A percentile compares a stretch with the other conserved stretches of the same genome.
These are phyloP conservation scores for Patagioenas fasciata DNA, from an alignment of 2,113 vertebrate species.

Conservation along the genomic window DNA sequence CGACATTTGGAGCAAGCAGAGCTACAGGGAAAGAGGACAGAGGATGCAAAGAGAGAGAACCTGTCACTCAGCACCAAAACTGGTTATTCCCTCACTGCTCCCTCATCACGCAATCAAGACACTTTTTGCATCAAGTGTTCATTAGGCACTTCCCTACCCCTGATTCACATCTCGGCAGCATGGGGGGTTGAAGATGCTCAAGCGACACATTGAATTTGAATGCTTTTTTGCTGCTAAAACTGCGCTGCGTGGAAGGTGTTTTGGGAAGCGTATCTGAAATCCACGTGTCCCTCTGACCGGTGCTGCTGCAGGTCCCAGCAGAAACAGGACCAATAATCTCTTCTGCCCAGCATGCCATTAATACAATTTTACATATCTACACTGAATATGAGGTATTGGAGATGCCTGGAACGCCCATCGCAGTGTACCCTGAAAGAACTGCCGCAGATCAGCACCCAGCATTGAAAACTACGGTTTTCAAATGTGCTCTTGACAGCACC, in stretches of 20 bases:
- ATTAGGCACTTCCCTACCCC: not conserved
- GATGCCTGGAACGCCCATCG: not conserved
- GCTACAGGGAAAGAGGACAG: not conserved
- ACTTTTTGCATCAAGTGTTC: not conserved
- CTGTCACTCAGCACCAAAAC: not conserved
- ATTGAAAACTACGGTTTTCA: not conserved
- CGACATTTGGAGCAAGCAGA: not conserved
- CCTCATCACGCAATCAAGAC: not conserved
- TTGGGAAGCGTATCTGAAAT: not conserved
- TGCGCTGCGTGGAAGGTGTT: not conserved
- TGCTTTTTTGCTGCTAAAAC: not conserved
- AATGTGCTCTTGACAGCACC: not conserved
- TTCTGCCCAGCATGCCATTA: not conserved
- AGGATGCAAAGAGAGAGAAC: not conserved
- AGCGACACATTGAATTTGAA: not conserved
- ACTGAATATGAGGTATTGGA: not conserved
- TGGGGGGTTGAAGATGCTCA: not conserved
- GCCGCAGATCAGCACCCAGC: not conserved
- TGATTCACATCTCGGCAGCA: not conserved
- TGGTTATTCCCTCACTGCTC: not conserved
- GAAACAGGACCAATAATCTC: not conserved
- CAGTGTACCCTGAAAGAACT: not conserved
- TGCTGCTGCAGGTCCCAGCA: not conserved
- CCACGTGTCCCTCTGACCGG: not conserved
- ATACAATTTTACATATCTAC: not conserved